Evolutionary conservation across 1,140 invertebrate species (phyloP).

Genomic region (Helicoverpa armigera): DNA sequence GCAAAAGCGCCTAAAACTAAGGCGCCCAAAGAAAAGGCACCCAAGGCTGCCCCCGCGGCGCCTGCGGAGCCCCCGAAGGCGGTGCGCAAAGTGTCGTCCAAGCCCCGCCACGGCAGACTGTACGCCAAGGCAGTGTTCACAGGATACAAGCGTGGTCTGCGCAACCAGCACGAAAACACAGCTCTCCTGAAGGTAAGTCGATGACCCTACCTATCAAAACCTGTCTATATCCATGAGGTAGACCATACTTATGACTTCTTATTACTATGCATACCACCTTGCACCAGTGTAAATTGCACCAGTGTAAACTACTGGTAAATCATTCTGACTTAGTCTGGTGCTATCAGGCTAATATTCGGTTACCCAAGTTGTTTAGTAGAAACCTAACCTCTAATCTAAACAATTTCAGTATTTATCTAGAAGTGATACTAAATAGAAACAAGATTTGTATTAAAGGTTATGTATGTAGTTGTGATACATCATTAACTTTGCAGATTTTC

Average conservation of each 20-base stretch:
- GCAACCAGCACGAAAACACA: slow-evolving; percentile 99
- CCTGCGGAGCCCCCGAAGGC: slow-evolving; percentile 82
- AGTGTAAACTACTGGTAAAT: background rate
- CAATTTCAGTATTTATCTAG: no score
- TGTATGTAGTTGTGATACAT: no score
- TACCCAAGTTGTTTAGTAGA: no score
- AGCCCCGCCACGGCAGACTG: slow-evolving; percentile 92
- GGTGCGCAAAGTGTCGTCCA: slow-evolving; percentile 88
- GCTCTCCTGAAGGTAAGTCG: slow-evolving; percentile 94
- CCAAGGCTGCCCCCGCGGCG: slow-evolving; percentile 83
- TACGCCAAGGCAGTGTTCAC: slow-evolving; percentile 99
- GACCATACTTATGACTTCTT: background rate
- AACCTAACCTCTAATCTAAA: no score
- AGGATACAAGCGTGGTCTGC: slow-evolving; percentile 98
- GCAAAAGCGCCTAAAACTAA: slow-evolving; percentile 88
- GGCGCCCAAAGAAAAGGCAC: slow-evolving; percentile 87
- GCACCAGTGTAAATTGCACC: background rate
- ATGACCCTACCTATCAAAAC: background rate
- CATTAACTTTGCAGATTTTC: no score
- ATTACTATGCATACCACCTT: background rate
- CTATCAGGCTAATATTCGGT: no score
- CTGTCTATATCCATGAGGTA: background rate
- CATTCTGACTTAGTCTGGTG: no score
- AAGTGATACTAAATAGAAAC: no score
- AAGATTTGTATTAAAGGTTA: no score